phyloP scores from a whole-genome alignment of 2,888 invertebrate species.

The Orthosia gracilis region DNA sequence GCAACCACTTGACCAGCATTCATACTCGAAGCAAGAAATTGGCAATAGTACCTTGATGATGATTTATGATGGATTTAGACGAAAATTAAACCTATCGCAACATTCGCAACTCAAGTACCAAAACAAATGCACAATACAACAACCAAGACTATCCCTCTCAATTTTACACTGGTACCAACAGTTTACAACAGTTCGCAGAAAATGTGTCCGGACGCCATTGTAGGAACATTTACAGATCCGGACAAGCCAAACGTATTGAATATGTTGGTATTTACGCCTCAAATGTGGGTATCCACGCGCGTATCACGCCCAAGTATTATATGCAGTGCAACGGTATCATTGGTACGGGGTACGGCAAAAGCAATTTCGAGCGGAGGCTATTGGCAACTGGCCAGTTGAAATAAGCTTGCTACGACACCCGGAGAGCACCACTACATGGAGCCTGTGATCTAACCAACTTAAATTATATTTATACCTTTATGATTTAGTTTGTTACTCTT shows the following conservation, averaged over 20 bases:
- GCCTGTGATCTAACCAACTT: conserved; percentile 78
- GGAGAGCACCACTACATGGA: conserved; percentile 83
- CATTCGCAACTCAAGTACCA: conserved; percentile 1
- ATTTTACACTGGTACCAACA: conserved; percentile 7
- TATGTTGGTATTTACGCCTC: conserved; percentile 61
- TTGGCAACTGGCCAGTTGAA: conserved; percentile 88
- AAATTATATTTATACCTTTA: conserved; percentile 72
- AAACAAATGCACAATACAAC: not conserved
- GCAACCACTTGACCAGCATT: not conserved
- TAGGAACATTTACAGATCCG: conserved; percentile 41
- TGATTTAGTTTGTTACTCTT: conserved; percentile 51
- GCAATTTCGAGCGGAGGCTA: conserved; percentile 86
- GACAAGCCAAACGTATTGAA: conserved; percentile 53
- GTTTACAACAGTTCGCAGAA: conserved; percentile 27
- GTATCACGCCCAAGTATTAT: conserved; percentile 79
- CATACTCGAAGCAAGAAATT: not conserved
- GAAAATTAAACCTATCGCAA: not conserved
- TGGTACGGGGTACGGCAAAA: conserved; percentile 86
- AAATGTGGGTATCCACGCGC: conserved; percentile 71
- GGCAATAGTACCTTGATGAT: conserved; percentile 8
- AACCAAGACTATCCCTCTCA: not conserved
- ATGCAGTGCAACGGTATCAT: conserved; percentile 83
- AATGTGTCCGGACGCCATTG: conserved; percentile 21
- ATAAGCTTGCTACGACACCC: conserved; percentile 88
- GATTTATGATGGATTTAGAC: conserved; percentile 12